Conservation (phyloP, 1,140 invertebrate species). For the Drosophila rufa region DNA sequence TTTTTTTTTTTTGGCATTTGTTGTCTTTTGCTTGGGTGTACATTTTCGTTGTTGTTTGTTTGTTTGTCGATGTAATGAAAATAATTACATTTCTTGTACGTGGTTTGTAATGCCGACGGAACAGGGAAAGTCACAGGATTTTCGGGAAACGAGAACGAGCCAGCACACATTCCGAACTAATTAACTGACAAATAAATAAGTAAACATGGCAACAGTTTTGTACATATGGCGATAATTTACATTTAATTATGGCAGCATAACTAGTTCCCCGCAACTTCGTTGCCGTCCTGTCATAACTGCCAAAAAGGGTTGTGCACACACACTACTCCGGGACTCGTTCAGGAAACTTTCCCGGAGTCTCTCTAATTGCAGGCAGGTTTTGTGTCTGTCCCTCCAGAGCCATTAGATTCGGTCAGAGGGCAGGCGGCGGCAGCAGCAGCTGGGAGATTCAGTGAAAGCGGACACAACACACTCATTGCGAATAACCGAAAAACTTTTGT, state of each 20-base stretch:
- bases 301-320: constrained; percentile 45
- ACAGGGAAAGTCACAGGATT: constrained; percentile 44
- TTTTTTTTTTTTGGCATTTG: constrained; percentile 23
- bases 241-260: constrained; percentile 67
- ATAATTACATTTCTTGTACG: constrained; percentile 76
- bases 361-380: constrained; percentile 56
- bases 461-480: constrained; percentile 29
- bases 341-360: constrained; percentile 24
- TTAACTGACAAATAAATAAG: constrained; percentile 70
- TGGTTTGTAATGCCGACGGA: constrained; percentile 45
- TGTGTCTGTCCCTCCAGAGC: constrained; percentile 23
- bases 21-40: constrained; percentile 35
- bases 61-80: constrained; percentile 60
- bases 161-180: constrained; percentile 34
- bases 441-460: constrained; percentile 23
- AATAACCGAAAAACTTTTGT: constrained; percentile 55
- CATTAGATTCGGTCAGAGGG: constrained; percentile 41
- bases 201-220: constrained; percentile 64
- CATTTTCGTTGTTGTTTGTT: constrained; percentile 26
- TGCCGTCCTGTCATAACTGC: constrained; percentile 50
- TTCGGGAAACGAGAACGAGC: background rate
- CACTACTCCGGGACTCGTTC: background rate
- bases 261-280: constrained; percentile 37
- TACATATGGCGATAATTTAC: constrained; percentile 66
- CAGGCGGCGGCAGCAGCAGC: constrained; percentile 1